Evolutionary conservation across 2,888 invertebrate species (phyloP), one percentile per base, ranked within the genome.

Genomic region (Mythimna loreyi): DNA sequence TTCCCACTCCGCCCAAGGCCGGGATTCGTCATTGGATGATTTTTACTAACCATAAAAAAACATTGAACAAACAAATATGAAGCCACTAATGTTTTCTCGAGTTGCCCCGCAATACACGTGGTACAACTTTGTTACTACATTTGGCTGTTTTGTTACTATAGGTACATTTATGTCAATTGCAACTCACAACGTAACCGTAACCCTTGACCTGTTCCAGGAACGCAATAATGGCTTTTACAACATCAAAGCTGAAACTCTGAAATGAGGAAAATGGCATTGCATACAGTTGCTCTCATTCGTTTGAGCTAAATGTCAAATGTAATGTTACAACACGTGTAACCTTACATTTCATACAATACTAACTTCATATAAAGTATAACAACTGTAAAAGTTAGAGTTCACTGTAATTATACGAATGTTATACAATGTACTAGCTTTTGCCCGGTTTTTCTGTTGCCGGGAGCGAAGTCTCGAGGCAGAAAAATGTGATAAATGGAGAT

Each of bases 221-320:
- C 11, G 13, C 19, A 40, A n/a, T 9, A 49, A 33, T 68, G 28
- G 28, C 1, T 16, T 8, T 19, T 43, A 45, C 36, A 53, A 28
- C 11, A 36, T 23, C 8, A 50, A 67, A 50, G 40, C 11, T 21
- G 6, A 19, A 45, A 53, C 21, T 28, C 4, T n/a, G 23, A 28
- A 11, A 60, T 3, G 6, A 13, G 45, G 60, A 43, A 52, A 23
- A 43, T 21, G 8, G 33, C 7, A 23, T n/a, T 8, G 11, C 11
- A 13, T 9, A 25, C 21, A 72, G 45, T 28, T 9, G 43, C 3
- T 11, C 16, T 23, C 5, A 19, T 47, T 13, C 23, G 25, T 28
- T 33, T 21, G 30, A 40, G 36, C 23, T 7, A 72, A 72, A 71
- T 72, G 73, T 57, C 72, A 71, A 28, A 40, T 8, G 13, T 28